These are phyloP conservation scores for Formicarius rufipectus DNA, from an alignment of 2,113 vertebrate species.

Conservation along the genomic window DNA sequence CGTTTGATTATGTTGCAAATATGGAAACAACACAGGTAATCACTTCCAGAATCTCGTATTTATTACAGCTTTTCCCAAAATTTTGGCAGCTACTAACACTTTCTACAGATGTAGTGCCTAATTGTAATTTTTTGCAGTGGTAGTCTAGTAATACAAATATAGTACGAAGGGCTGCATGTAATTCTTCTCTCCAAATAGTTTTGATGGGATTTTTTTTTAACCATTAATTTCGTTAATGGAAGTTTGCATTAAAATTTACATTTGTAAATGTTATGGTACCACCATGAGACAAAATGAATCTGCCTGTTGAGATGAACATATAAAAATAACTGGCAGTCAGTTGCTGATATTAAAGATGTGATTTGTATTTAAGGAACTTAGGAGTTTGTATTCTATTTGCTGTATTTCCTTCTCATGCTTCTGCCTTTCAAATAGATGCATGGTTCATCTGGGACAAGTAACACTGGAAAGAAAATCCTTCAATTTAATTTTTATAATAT, in stretches of 20 bases:
- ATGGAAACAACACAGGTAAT: constrained; percentile 91
- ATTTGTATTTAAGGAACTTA: background rate
- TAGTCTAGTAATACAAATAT: background rate
- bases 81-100: background rate
- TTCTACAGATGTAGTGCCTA: background rate
- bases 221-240: background rate
- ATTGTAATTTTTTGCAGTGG: background rate
- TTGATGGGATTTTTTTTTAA: background rate
- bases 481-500: background rate
- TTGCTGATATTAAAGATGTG: background rate
- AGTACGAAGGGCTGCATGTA: background rate
- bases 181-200: background rate
- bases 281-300: background rate
- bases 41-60: background rate
- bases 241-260: background rate
- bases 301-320: background rate
- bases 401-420: background rate
- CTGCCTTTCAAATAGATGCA: background rate
- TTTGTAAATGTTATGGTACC: background rate
- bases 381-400: background rate
- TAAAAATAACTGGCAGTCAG: background rate
- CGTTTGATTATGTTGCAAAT: constrained; percentile 91
- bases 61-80: background rate
- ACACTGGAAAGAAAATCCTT: background rate
- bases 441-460: background rate